Base-by-base conservation (phyloP, 2,888 invertebrate genomes). In the Nycteola revayana region DNA sequence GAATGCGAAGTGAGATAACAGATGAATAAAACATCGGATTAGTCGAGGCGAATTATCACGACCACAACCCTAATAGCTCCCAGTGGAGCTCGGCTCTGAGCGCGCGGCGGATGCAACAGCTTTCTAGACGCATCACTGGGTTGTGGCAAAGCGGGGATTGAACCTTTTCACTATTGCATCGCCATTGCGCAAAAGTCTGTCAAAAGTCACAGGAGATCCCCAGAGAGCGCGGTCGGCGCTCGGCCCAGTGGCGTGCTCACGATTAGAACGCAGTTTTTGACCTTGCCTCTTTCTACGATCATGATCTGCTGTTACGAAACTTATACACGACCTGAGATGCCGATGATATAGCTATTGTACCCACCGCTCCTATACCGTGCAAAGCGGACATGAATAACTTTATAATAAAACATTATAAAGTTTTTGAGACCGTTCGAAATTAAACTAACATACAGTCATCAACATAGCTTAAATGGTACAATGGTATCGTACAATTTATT, bases 1-100 rank as follows among this genome's bases (percentile, higher is more conserved):
- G 79, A 79, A 78, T 83, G 72, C 58, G 66, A 63, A 62, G 56
- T 71, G 71, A 77, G 73, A 79, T 80, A 78, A 79, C 72, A 43
- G 60, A 77, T 75, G 72, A 78, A 75, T 77, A 75, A 73, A 75
- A 73, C 69, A 76, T 79, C 36, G 23, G 29, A 52, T 44, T 56
- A 47, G 56, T 28, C 5, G 5, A 2, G 14, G 14, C 5, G 14
- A 14, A 5, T 14, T 3, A 14, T 14, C 14, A 14, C 14, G 5
- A 2, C 3, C 14, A 5, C 14, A 14, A 5, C 14, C 14, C 14
- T 14, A 14, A 14, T n/a, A 14, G 14, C 14, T 14, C 5, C 14
- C 5, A 14, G 5, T 14, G 3, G 2, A 5, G 3, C 14, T 14
- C 14, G 3, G 14, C 14, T 14, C 14, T 14, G 14, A 14, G 2